Base-by-base conservation (phyloP, 1,140 invertebrate genomes). In the Chlorops oryzae region DNA sequence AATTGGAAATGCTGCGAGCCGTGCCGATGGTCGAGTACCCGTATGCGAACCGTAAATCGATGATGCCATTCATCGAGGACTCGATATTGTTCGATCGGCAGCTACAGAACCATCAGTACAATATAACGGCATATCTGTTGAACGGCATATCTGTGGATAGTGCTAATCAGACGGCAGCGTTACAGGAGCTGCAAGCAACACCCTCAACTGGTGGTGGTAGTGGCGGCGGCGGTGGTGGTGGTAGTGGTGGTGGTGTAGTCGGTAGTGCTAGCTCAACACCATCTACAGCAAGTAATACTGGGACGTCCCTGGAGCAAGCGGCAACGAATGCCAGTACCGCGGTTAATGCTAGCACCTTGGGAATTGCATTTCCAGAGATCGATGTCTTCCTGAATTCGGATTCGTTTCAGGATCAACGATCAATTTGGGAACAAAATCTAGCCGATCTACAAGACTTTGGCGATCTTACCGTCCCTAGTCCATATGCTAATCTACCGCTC, bases 11-110 rank as follows among this genome's bases (percentile, higher is more conserved):
- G 63, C 55, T 75, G 51, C 68, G 75, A 44, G 64, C 78, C 23
- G 67, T 79, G 45, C 63, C 75, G 59, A 63, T 77, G 59, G 74
- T 79, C 38, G 75, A 79, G 20, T 81, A 77, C 55, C 73, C 83
- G 0, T 82, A 86, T 61, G 82, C 83, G 0, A 88, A 88, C 69
- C 82, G 79, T 56, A 70, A 85, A 20, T 82, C 85, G 24, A 78
- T 81, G 5, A 72, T 80, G 43, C 72, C 85, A n/a, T 56, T 84
- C 2, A 81, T 82, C 42, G 83, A 84, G 62, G 80, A 72, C 46
- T 65, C 81, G 5, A 73, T 78, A 23, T 60, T 75, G 20, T 80
- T 78, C 52, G 76, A 76, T 59, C 62, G 73, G 6, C 50, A 46
- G 24, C 38, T 3, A 10, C 47, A 21, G 35, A 22, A 6, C 43